Base-by-base conservation (phyloP, 2,797 vertebrate genomes). In the Champsocephalus gunnari region DNA sequence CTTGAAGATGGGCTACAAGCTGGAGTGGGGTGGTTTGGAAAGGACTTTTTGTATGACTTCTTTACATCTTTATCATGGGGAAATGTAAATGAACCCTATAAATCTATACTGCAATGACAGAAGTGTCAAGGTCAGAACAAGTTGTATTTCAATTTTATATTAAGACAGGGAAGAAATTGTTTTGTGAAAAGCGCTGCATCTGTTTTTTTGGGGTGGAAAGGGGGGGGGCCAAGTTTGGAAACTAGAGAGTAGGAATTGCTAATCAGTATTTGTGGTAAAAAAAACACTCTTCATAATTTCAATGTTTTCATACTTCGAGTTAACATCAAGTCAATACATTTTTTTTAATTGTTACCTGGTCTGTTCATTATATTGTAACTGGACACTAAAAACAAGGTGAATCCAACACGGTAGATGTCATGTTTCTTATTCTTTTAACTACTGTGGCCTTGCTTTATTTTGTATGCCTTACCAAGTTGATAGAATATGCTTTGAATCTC, bases 401-500 rank as follows among this genome's bases (percentile, higher is more conserved):
- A 59, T 57, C 8, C 5, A 38, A 61, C 9, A 8, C 19, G 17
- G 16, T 11, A 38, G n/a, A 16, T 41, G 17, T n/a, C 13, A 43
- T 66, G 32, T 56, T 57, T 57, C 13, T n/a, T n/a, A 5, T 17
- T 2, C 53, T 4, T 28, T 28, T 28, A 3, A 28, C 24, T 28
- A 28, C 43, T 64, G 64, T 74, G 38, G 55, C 77, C 51, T 53
- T 53, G 19, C 49, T 61, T 9, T 62, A 55, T 21, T 60, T 54
- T 53, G 1, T 74, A 13, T 66, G 13, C 32, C 38, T 67, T 2
- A 5, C 16, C 16, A 56, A 34, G 47, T 59, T 54, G 43, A 77
- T 45, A 32, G 21, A 67, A n/a, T 70, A 63, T 71, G 62, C 34
- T 66, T 79, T 75, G 54, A 80, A 66, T 50, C 53, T 55, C 71